Percentiles rank a stretch among this genome's conserved stretches.
phyloP scores from a whole-genome alignment of 2,113 vertebrate species.

The Chaetorhynchus papuensis region DNA sequence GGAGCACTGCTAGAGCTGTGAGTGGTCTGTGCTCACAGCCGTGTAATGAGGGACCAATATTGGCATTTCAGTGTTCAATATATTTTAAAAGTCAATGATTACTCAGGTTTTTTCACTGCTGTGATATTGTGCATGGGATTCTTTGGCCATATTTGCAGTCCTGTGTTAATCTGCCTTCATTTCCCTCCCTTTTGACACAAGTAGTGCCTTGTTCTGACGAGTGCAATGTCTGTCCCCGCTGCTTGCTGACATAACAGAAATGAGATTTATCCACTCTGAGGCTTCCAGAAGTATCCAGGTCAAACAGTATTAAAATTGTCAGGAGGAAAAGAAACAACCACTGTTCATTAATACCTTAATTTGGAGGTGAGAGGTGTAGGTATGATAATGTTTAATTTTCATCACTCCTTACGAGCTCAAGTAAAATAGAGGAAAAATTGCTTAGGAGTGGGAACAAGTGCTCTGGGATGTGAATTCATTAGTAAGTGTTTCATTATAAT shows the following conservation, averaged over 20 bases:
- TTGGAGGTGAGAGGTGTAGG: neutral
- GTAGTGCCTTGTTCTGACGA: neutral
- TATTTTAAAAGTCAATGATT: neutral
- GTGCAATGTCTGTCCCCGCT: neutral
- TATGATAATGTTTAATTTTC: neutral
- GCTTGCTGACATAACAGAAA: conserved; percentile 11
- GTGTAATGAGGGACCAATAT: neutral
- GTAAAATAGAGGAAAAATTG: neutral
- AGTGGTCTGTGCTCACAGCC: neutral
- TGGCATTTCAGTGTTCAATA: neutral
- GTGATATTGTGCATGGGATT: accelerated
- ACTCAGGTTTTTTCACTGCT: neutral
- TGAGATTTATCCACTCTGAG: neutral
- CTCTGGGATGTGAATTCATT: neutral
- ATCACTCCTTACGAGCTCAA: neutral
- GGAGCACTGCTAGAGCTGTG: neutral
- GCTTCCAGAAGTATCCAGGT: neutral
- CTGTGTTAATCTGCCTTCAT: neutral
- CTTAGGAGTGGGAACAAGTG: neutral
- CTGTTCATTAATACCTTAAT: neutral
- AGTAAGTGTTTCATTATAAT: neutral
- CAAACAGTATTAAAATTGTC: neutral
- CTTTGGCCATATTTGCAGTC: neutral
- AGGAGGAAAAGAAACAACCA: neutral
- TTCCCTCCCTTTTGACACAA: neutral